phyloP scores from a whole-genome alignment of 2,797 vertebrate genomes.

The Sphaeramia orbicularis region DNA sequence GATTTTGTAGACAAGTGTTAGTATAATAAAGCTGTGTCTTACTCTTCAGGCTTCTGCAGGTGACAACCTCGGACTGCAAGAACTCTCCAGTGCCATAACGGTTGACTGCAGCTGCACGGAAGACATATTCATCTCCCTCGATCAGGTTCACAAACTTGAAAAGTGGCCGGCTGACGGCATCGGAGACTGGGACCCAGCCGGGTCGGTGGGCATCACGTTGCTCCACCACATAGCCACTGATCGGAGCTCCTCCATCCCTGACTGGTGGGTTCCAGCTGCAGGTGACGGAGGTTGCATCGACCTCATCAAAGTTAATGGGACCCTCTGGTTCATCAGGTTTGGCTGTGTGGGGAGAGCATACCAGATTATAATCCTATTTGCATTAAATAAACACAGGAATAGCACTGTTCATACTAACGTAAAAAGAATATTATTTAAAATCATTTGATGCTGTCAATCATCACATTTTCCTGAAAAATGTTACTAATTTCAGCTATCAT shows the following conservation, averaged over 20 bases:
- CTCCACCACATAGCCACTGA: slow-evolving; percentile 95
- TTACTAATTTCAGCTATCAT: too few relatives aligned
- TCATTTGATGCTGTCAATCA: too few relatives aligned
- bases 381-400: too few relatives aligned
- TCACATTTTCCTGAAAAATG: too few relatives aligned
- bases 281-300: slow-evolving; percentile 92
- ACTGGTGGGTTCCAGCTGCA: slow-evolving; percentile 94
- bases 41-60: slow-evolving; percentile 95
- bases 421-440: too few relatives aligned
- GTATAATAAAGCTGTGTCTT: slow-evolving; percentile 70
- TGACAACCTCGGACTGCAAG: slow-evolving; percentile 94
- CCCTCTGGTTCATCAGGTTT: slow-evolving; percentile 95
- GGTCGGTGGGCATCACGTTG: slow-evolving; percentile 98
- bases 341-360: slow-evolving; percentile 77
- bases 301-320: slow-evolving; percentile 92
- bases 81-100: slow-evolving; percentile 96
- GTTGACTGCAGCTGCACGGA: slow-evolving; percentile 96
- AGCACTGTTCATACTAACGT: too few relatives aligned
- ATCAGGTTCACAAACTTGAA: slow-evolving; percentile 94
- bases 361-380: not conserved
- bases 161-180: slow-evolving; percentile 92
- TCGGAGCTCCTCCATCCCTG: slow-evolving; percentile 93
- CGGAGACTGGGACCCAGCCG: slow-evolving; percentile 96
- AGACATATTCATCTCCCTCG: slow-evolving; percentile 96
- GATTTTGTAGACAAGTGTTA: too few relatives aligned